Evolutionary conservation across 2,113 vertebrate species (phyloP), one percentile per base, ranked within the genome.

Genomic region (Erythrolamprus reginae): DNA sequence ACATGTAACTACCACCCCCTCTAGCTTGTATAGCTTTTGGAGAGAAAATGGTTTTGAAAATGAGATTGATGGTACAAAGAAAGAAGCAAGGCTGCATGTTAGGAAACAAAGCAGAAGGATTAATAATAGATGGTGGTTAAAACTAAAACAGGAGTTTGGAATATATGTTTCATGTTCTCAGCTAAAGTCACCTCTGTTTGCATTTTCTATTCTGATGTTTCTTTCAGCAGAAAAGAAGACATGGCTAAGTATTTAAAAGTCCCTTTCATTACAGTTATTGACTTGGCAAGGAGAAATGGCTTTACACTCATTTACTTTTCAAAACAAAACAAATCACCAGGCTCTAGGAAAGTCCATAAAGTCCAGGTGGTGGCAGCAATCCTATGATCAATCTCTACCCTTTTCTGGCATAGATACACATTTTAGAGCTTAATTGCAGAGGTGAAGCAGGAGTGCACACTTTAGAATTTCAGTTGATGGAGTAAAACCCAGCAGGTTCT

Each of bases 211-310:
- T 92, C 88, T 38, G 21, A 42, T 26, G 65, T 38, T 38, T n/a
- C 82, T 87, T 90, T 92, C 91, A 89, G 86, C 50, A 42, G 10
- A 38, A 77, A 77, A 77, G 65, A 77, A 77, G n/a, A 77, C n/a
- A 38, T 38, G 33, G 65, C 38, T 77, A 38, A 77, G 33, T 77
- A 38, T 38, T 2, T 77, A 38, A 17, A 77, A 38, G n/a, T 77
- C 33, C 33, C n/a, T 77, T 77, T 77, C 33, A 77, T 77, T 19
- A 7, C n/a, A 38, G n/a, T 38, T 70, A 70, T 70, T 70, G 65
- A 38, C 65, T 38, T 19, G 65, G n/a, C n/a, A 77, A 33, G 19
- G 33, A 38, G 38, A 77, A 77, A 77, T 77, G 38, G 15, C n/a
- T 70, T 70, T 33, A 70, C 13, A 70, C 5, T 38, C 33, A 77